Conservation (phyloP, 2,797 vertebrate species). For the Falco naumanni region DNA sequence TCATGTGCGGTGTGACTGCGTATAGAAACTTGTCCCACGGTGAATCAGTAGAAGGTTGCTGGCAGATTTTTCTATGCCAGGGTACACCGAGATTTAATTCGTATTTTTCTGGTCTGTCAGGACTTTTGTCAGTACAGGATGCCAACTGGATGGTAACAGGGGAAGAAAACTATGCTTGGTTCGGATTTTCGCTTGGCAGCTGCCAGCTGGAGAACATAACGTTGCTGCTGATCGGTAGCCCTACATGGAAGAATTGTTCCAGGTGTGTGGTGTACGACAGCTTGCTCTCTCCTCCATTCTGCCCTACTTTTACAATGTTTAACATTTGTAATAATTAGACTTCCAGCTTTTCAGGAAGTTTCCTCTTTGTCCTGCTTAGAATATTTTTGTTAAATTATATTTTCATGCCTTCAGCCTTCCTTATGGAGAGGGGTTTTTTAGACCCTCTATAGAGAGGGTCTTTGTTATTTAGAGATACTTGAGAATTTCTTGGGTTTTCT, state of each 20-base stretch:
- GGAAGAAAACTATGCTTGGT: constrained; percentile 78
- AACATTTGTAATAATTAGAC: background rate
- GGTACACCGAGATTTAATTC: background rate
- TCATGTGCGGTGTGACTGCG: background rate
- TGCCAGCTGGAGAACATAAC: constrained; percentile 44
- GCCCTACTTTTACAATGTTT: background rate
- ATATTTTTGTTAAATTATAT: background rate
- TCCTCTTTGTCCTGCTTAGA: background rate
- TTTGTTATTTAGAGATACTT: background rate
- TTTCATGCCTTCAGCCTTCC: background rate
- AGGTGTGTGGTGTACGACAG: constrained; percentile 26
- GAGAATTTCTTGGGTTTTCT: background rate
- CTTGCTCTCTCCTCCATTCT: background rate
- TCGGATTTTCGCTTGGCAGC: constrained; percentile 77
- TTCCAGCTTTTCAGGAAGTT: background rate
- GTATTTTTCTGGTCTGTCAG: constrained; percentile 39
- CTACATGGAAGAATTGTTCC: constrained; percentile 72
- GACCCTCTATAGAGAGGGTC: background rate
- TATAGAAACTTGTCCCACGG: background rate
- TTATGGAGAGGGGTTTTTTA: background rate
- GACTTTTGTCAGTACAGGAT: constrained; percentile 55
- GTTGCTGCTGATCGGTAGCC: constrained; percentile 77
- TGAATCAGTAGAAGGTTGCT: background rate
- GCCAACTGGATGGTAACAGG: constrained; percentile 76
- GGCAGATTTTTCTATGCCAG: background rate